Evolutionary conservation across 30 jellyfish, hydroid and myxozoan species (phyloP).

Genomic region (Hydra vulgaris): DNA sequence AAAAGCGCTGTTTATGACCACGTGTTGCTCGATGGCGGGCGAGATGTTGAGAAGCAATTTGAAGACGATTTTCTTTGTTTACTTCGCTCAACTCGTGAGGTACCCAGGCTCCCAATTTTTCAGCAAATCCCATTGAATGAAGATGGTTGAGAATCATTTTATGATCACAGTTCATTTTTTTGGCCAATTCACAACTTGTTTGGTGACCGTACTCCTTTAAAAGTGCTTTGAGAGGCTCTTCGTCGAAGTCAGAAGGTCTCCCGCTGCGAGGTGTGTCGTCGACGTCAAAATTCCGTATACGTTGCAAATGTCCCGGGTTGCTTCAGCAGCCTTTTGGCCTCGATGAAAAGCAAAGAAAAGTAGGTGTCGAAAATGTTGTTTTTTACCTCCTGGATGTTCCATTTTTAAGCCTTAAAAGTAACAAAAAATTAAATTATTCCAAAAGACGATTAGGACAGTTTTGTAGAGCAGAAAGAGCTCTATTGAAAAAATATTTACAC

Average conservation of each 20-base stretch:
- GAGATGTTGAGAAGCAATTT: too few relatives aligned
- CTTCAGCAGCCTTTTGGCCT: neutral
- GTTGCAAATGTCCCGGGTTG: neutral
- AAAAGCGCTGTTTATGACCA: too few relatives aligned
- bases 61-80: too few relatives aligned
- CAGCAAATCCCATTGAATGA: too few relatives aligned
- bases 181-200: too few relatives aligned
- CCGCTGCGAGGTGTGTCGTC: neutral
- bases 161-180: too few relatives aligned
- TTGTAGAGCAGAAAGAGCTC: neutral
- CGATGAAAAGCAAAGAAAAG: neutral
- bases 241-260: neutral
- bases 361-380: neutral
- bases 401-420: neutral
- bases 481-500: neutral
- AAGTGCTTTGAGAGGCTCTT: too few relatives aligned
- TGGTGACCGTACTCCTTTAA: too few relatives aligned
- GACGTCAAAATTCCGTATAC: neutral
- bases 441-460: neutral
- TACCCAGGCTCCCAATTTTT: too few relatives aligned
- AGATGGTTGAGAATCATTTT: too few relatives aligned
- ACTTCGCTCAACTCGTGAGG: too few relatives aligned
- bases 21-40: too few relatives aligned
- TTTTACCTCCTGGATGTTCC: neutral
- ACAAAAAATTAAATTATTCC: neutral